These are phyloP conservation scores for Phrynocephalus guinanensis DNA, from an alignment of 2,797 vertebrate species.

Conservation along the genomic window DNA sequence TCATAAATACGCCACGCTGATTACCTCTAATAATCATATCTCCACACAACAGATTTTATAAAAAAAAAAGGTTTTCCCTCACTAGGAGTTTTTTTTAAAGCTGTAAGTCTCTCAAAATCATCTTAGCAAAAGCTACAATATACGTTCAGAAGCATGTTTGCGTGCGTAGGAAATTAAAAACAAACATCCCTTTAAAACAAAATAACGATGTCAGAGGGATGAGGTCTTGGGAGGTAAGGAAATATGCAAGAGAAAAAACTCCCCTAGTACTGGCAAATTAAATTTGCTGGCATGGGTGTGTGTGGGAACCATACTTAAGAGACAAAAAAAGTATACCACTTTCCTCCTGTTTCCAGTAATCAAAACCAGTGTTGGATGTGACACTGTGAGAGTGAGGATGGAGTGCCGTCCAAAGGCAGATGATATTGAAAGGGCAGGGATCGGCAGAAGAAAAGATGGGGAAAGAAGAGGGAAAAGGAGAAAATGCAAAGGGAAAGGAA, in stretches of 20 bases:
- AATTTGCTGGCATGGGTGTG: not conserved
- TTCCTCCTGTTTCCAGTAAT: not conserved
- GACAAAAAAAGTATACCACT: not conserved
- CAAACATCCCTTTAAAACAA: slow-evolving; percentile 28
- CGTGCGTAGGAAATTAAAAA: not conserved
- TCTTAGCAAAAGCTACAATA: slow-evolving; percentile 24
- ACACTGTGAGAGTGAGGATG: no score
- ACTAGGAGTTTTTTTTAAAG: not conserved
- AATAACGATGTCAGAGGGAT: slow-evolving; percentile 1
- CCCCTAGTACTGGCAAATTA: not conserved
- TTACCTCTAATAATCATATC: slow-evolving; percentile 23
- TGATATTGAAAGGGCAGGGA: no score
- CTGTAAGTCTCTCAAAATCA: slow-evolving; percentile 11
- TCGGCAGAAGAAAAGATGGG: no score
- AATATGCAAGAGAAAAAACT: slow-evolving; percentile 20
- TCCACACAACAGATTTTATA: slow-evolving; percentile 30
- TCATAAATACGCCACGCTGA: slow-evolving; percentile 22
- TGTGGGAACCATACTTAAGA: not conserved
- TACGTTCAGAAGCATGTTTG: not conserved
- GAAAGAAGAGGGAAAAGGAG: no score
- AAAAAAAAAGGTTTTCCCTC: not conserved
- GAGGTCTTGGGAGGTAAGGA: slow-evolving; percentile 2
- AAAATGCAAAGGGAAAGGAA: no score
- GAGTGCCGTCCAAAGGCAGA: no score
- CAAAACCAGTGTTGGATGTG: not conserved